phyloP scores from a whole-genome alignment of 2,888 invertebrate species.

The Ectropis crepuscularia region DNA sequence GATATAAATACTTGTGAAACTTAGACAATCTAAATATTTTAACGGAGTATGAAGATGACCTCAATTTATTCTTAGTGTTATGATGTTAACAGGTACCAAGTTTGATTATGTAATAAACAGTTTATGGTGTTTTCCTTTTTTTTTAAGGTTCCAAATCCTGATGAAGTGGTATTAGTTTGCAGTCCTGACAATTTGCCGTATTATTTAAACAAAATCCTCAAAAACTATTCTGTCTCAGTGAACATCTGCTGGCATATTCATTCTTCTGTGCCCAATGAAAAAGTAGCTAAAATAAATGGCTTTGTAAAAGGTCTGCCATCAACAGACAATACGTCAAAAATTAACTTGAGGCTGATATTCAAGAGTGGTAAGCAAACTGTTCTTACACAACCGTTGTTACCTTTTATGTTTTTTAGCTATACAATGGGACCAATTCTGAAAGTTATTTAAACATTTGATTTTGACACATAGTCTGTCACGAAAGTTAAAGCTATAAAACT shows the following conservation, averaged over 20 bases:
- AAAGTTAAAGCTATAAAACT: no score
- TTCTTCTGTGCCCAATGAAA: constrained; percentile 84
- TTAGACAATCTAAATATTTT: no score
- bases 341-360: constrained; percentile 89
- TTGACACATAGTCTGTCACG: no score
- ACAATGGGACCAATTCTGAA: no score
- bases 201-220: constrained; percentile 86
- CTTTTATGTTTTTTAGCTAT: no score
- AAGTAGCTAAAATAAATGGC: constrained; percentile 63
- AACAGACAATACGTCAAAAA: constrained; percentile 48
- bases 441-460: no score
- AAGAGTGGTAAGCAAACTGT: constrained; percentile 86
- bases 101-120: background rate
- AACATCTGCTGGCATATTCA: constrained; percentile 86
- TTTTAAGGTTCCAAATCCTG: constrained; percentile 69
- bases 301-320: constrained; percentile 62
- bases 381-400: background rate
- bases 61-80: no score
- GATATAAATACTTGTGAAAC: no score
- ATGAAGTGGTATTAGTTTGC: constrained; percentile 87
- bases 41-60: no score
- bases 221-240: constrained; percentile 80
- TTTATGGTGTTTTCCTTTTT: constrained; percentile 37
- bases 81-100: no score
- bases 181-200: constrained; percentile 88